phyloP scores from a whole-genome alignment of 2,797 vertebrate species.

The Bovichtus variegatus region DNA sequence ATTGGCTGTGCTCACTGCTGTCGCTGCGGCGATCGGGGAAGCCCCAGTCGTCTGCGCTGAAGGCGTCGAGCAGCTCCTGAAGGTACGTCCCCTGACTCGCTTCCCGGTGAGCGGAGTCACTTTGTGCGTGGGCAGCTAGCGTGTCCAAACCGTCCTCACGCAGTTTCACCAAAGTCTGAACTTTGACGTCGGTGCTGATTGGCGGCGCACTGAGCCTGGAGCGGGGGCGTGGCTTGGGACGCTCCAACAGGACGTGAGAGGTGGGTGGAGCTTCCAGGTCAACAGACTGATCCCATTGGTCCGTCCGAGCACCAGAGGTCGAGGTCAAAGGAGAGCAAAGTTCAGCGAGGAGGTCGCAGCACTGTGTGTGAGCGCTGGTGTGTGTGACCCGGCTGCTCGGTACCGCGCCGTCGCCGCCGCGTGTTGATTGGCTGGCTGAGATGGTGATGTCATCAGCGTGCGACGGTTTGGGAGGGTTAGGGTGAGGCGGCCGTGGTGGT shows the following conservation, averaged over 20 bases:
- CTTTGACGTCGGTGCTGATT: conserved; percentile 81
- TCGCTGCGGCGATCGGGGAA: conserved; percentile 56
- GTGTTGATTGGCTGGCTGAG: conserved; percentile 24
- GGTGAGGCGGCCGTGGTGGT: conserved; percentile 84
- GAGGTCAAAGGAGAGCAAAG: conserved; percentile 37
- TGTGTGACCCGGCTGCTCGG: too few relatives aligned
- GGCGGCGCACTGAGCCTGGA: conserved; percentile 85
- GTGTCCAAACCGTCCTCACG: conserved; percentile 77
- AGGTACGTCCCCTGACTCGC: conserved; percentile 76
- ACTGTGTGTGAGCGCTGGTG: conserved; percentile 2
- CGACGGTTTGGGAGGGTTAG: conserved; percentile 31
- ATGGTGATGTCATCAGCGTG: conserved; percentile 23
- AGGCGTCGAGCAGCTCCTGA: conserved; percentile 85
- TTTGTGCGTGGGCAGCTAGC: conserved; percentile 45
- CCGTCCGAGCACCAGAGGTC: conserved; percentile 36
- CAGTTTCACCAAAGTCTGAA: conserved; percentile 86
- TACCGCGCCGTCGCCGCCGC: not conserved
- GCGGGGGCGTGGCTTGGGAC: conserved; percentile 92
- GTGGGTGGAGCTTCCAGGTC: not conserved
- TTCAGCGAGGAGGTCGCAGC: conserved; percentile 34
- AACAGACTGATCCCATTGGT: conserved; percentile 41
- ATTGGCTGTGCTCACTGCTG: conserved; percentile 64
- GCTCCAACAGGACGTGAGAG: conserved; percentile 22
- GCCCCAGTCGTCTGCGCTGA: conserved; percentile 77
- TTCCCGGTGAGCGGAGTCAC: not conserved